Percentiles rank a stretch among this genome's conserved stretches.
Evolutionary conservation across 2,797 vertebrate species (phyloP).

Genomic region (Chiroxiphia lanceolata): DNA sequence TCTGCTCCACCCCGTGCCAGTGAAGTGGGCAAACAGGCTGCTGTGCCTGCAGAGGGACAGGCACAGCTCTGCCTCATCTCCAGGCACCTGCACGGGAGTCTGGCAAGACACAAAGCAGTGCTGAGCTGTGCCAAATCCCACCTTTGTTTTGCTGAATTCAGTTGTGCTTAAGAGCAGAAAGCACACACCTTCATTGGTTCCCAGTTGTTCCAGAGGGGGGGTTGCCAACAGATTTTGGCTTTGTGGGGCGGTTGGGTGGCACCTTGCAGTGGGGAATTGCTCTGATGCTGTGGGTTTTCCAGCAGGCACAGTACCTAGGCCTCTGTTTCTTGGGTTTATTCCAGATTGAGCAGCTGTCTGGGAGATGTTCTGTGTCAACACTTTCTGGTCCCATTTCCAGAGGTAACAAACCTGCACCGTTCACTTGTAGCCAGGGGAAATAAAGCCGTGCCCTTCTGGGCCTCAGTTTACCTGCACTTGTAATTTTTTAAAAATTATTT

Average conservation of each 20-base stretch:
- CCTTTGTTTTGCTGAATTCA: not conserved
- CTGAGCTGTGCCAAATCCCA: rapidly evolving
- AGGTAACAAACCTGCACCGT: not conserved
- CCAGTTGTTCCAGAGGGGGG: not conserved
- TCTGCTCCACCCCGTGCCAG: not conserved
- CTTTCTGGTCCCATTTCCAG: not conserved
- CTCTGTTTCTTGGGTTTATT: not conserved
- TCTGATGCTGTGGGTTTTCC: not conserved
- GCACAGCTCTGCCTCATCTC: not conserved
- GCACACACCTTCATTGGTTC: rapidly evolving
- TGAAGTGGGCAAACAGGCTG: not conserved
- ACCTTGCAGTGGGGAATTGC: not conserved
- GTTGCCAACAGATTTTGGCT: not conserved
- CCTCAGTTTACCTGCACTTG: not conserved
- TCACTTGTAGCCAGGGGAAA: not conserved
- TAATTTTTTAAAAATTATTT: rapidly evolving
- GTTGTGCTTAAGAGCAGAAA: not conserved
- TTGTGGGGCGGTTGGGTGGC: not conserved
- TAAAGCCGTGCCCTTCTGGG: not conserved
- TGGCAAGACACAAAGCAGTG: not conserved
- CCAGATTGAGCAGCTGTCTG: not conserved
- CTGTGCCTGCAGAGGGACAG: not conserved
- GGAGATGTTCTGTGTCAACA: not conserved
- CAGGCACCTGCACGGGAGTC: rapidly evolving
- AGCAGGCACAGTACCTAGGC: not conserved